phyloP scores from a whole-genome alignment of 1,140 invertebrate species.

The Caenorhabditis latens region DNA sequence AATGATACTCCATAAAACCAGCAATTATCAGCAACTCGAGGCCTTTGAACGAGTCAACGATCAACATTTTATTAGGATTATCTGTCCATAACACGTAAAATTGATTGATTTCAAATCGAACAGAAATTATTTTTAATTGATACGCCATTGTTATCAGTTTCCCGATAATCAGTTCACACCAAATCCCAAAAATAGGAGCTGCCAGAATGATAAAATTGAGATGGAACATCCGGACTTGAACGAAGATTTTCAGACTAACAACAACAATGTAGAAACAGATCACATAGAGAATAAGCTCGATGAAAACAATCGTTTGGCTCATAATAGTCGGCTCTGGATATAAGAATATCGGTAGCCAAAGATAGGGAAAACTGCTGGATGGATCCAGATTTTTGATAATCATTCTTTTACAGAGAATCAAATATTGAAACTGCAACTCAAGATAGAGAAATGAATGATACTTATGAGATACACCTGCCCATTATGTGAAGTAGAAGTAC shows the following conservation, averaged over 20 bases:
- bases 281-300: neutral
- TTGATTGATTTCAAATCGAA: neutral
- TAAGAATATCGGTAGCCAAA: constrained; percentile 6
- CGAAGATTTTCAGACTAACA: constrained; percentile 27
- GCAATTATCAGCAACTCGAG: constrained; percentile 26
- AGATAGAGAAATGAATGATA: neutral
- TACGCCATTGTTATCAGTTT: constrained; percentile 34
- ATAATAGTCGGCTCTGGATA: neutral
- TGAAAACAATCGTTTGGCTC: neutral
- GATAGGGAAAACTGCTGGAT: neutral
- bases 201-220: constrained; percentile 28
- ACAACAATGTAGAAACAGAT: constrained; percentile 28
- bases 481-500: neutral
- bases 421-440: neutral
- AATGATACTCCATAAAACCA: constrained; percentile 47
- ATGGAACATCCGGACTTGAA: constrained; percentile 38
- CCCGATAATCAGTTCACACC: constrained; percentile 19
- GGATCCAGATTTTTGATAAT: constrained; percentile 18
- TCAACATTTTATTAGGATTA: constrained; percentile 13
- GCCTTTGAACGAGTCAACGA: neutral
- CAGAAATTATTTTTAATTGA: neutral
- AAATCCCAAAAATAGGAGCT: constrained; percentile 11
- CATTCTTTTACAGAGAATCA: neutral
- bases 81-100: constrained; percentile 44
- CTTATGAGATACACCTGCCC: neutral